A percentile compares a stretch with the other conserved stretches of the same genome.
Evolutionary conservation across 2,797 vertebrate genomes (phyloP).

Genomic region (Podarcis lilfordi): DNA sequence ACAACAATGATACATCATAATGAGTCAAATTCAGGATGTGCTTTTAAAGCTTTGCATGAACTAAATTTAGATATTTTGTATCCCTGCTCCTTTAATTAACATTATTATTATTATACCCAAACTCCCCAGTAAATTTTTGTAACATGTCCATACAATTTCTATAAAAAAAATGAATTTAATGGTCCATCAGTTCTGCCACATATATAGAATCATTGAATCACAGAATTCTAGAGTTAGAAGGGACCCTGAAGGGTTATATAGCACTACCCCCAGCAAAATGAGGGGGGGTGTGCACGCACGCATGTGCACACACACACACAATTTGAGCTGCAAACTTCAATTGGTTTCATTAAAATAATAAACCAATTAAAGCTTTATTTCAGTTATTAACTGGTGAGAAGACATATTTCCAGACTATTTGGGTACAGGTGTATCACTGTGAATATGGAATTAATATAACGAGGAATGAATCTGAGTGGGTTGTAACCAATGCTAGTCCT

Average conservation of each 20-base stretch:
- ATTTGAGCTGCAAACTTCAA: background rate
- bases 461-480: background rate
- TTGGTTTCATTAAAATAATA: background rate
- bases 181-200: background rate
- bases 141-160: background rate
- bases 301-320: too few relatives aligned
- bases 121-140: background rate
- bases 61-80: background rate
- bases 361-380: background rate
- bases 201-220: too few relatives aligned
- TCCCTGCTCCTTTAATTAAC: conserved; percentile 31
- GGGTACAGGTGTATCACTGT: background rate
- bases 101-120: conserved; percentile 27
- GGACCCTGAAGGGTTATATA: too few relatives aligned
- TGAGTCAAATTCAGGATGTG: background rate
- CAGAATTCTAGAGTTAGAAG: too few relatives aligned
- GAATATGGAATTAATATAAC: background rate
- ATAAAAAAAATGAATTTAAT: background rate
- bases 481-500: too few relatives aligned
- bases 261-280: too few relatives aligned
- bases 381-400: background rate
- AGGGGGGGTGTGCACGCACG: rapidly evolving
- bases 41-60: conserved; percentile 17
- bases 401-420: too few relatives aligned
- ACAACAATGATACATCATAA: background rate